These are phyloP conservation scores for Styela clava DNA, from an alignment of 23 tunicate genomes.

Conservation along the genomic window DNA sequence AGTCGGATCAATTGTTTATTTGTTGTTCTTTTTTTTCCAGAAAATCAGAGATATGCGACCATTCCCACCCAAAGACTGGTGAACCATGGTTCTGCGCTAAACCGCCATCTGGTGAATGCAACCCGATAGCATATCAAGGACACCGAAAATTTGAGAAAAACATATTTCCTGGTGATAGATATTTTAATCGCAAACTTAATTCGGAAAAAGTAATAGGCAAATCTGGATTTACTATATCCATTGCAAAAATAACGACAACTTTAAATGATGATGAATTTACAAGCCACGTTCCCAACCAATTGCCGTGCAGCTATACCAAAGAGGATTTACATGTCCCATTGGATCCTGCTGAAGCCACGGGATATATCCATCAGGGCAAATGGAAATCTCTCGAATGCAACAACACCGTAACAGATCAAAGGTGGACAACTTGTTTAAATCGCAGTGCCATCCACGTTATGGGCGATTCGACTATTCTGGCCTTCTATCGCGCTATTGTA, in stretches of 20 bases:
- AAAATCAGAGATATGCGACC: slow-evolving; percentile 4
- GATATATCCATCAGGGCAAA: slow-evolving; percentile 6
- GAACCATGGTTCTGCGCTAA: slow-evolving; percentile 39
- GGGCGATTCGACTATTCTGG: slow-evolving; percentile 42
- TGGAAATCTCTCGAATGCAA: slow-evolving; percentile 36
- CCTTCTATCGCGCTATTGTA: not conserved
- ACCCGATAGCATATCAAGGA: slow-evolving; percentile 6
- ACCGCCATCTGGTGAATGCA: slow-evolving; percentile 40
- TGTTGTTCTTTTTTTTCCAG: too few species aligned
- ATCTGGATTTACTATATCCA: not conserved
- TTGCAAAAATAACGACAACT: too few species aligned
- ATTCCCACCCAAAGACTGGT: slow-evolving; percentile 26
- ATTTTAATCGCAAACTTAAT: not conserved
- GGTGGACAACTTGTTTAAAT: slow-evolving; percentile 3
- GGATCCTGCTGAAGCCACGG: not conserved
- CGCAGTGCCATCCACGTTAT: slow-evolving; percentile 20
- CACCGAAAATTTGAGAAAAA: not conserved
- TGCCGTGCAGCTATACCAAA: not conserved
- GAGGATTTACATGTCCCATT: not conserved
- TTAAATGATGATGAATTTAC: too few species aligned
- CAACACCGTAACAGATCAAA: not conserved
- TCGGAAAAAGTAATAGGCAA: not conserved
- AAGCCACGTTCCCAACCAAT: not conserved
- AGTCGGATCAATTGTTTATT: too few species aligned
- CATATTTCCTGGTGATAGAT: not conserved